Percentiles rank a stretch among this genome's conserved stretches.
Conservation (phyloP, 2,797 vertebrate species). For the Liparis tanakae region DNA sequence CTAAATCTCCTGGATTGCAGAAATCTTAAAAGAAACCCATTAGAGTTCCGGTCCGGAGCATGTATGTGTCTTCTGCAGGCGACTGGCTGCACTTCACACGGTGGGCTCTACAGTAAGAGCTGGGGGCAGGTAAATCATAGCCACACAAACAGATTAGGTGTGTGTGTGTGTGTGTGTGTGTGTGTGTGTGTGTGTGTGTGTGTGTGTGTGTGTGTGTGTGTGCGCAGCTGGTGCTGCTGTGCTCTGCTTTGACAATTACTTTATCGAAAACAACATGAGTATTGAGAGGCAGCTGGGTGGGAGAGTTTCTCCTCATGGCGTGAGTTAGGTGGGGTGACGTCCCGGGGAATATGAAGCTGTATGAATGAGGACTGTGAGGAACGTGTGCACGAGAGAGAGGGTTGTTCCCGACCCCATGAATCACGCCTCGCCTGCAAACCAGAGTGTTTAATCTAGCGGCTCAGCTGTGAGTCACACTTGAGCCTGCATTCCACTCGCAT, state of each 20-base stretch:
- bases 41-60: slow-evolving; percentile 49
- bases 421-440: slow-evolving; percentile 62
- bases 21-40: slow-evolving; percentile 67
- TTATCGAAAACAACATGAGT: slow-evolving; percentile 7
- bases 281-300: neutral
- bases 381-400: slow-evolving; percentile 28
- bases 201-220: too few species aligned
- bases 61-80: slow-evolving; percentile 50
- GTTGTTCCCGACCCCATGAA: slow-evolving; percentile 57
- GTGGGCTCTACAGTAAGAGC: slow-evolving; percentile 5
- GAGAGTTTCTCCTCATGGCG: neutral
- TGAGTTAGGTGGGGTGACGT: slow-evolving; percentile 23
- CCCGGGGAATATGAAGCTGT: slow-evolving; percentile 14
- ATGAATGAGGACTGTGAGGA: slow-evolving; percentile 35
- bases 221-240: slow-evolving; percentile 22
- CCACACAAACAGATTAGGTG: slow-evolving; percentile 11
- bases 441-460: slow-evolving; percentile 51
- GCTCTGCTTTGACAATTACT: neutral
- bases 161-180: slow-evolving; percentile 1
- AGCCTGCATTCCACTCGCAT: slow-evolving; percentile 56
- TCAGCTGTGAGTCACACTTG: slow-evolving; percentile 74
- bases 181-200: neutral
- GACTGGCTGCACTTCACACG: slow-evolving; percentile 7
- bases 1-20: slow-evolving; percentile 33
- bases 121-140: neutral